phyloP scores from a whole-genome alignment of 2,888 invertebrate genomes.

The Mystacides longicornis region DNA sequence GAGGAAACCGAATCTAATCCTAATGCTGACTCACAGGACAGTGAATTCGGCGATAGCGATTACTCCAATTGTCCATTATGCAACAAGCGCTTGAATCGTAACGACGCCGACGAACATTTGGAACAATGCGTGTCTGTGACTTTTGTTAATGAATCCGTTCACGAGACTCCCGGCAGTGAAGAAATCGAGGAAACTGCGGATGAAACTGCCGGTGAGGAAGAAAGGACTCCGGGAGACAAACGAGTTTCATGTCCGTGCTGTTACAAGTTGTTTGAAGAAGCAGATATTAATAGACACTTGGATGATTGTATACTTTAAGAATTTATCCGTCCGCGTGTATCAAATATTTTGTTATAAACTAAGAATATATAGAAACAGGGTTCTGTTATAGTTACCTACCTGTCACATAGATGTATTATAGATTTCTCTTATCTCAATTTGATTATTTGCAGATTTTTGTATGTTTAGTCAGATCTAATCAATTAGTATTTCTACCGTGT shows the following conservation, averaged over 20 bases:
- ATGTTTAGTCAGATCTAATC: too few species aligned
- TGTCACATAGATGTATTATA: too few species aligned
- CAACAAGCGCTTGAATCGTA: slow-evolving; percentile 32
- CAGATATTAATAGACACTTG: slow-evolving; percentile 53
- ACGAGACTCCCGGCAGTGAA: slow-evolving; percentile 35
- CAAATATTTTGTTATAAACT: too few species aligned
- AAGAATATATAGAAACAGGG: too few species aligned
- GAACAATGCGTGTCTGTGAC: slow-evolving; percentile 40
- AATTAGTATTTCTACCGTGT: too few species aligned
- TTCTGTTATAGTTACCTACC: too few species aligned
- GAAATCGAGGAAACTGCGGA: background rate
- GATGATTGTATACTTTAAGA: slow-evolving; percentile 37
- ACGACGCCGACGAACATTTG: slow-evolving; percentile 40
- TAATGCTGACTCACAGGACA: background rate
- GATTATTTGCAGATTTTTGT: too few species aligned
- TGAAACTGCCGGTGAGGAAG: background rate
- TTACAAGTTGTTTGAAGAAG: slow-evolving; percentile 43
- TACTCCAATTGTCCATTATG: slow-evolving; percentile 42
- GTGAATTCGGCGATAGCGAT: background rate
- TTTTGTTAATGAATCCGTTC: slow-evolving; percentile 35
- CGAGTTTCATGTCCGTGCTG: slow-evolving; percentile 51
- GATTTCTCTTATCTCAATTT: too few species aligned
- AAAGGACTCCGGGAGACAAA: background rate
- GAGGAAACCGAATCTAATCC: background rate
- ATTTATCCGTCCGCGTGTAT: too few species aligned